Percentiles rank a stretch among this genome's conserved stretches.
These are phyloP conservation scores for Gandaritis pyraliata DNA, from an alignment of 2,888 invertebrate species.

Conservation along the genomic window DNA sequence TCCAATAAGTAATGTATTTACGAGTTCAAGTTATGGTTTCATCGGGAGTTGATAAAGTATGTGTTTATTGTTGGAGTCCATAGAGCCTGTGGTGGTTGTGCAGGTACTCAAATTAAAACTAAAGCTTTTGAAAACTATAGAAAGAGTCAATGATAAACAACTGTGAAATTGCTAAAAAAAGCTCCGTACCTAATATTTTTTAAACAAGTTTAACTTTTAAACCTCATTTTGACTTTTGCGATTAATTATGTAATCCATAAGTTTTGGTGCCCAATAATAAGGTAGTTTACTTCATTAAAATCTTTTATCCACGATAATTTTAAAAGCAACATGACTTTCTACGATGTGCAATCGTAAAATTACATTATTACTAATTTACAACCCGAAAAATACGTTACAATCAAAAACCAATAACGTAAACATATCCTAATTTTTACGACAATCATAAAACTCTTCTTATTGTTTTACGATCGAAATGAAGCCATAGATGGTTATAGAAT, in stretches of 20 bases:
- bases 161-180: no score
- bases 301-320: constrained; percentile 4
- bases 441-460: constrained; percentile 42
- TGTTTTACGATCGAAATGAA: constrained; percentile 47
- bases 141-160: no score
- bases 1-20: constrained; percentile 9
- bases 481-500: constrained; percentile 37
- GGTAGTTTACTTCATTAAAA: neutral
- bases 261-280: neutral
- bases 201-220: no score
- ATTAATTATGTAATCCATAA: no score
- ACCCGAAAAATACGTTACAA: constrained; percentile 33
- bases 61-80: no score
- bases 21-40: neutral
- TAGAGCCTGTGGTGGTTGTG: no score
- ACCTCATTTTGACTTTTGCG: no score
- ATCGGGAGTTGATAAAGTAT: no score
- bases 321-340: constrained; percentile 8
- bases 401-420: constrained; percentile 40
- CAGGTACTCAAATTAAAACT: no score
- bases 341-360: constrained; percentile 28
- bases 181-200: no score
- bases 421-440: constrained; percentile 44
- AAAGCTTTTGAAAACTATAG: no score
- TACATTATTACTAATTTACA: constrained; percentile 36